Conservation (phyloP, 2,888 invertebrate species). For the Mesochorus sp. region DNA sequence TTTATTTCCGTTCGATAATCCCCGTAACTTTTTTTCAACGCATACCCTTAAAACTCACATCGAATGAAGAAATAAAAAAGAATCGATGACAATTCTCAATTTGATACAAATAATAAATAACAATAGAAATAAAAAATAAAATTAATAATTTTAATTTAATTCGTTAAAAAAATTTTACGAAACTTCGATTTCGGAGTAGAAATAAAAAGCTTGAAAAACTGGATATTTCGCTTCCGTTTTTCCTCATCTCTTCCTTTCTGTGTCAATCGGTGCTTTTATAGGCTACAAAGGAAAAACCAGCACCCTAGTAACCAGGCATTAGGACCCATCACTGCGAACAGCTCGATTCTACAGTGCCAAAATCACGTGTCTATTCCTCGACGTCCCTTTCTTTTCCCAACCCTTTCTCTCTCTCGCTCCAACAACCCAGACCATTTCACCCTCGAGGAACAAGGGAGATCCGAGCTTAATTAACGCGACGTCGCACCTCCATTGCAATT, state of each 20-base stretch:
- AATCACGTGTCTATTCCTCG: too few relatives aligned
- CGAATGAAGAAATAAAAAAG: too few relatives aligned
- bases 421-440: conserved; percentile 1
- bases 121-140: too few relatives aligned
- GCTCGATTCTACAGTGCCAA: conserved; percentile 50
- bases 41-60: too few relatives aligned
- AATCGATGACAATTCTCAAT: not conserved
- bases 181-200: not conserved
- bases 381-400: too few relatives aligned
- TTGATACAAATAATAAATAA: not conserved
- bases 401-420: not conserved
- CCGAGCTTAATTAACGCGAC: conserved; percentile 69
- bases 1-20: too few relatives aligned
- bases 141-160: too few relatives aligned
- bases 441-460: conserved; percentile 52
- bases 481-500: conserved; percentile 70
- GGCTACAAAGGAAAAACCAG: conserved; percentile 36
- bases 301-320: conserved; percentile 35
- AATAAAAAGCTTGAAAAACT: conserved; percentile 8
- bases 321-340: conserved; percentile 27
- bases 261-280: conserved; percentile 8
- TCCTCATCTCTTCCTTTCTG: too few relatives aligned
- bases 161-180: too few relatives aligned
- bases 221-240: not conserved
- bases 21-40: too few relatives aligned